Percentiles rank a stretch among this genome's conserved stretches.
Conservation (phyloP, 37 sponge, comb jelly and placozoan genomes). For the Cliona cf. orientalis region DNA sequence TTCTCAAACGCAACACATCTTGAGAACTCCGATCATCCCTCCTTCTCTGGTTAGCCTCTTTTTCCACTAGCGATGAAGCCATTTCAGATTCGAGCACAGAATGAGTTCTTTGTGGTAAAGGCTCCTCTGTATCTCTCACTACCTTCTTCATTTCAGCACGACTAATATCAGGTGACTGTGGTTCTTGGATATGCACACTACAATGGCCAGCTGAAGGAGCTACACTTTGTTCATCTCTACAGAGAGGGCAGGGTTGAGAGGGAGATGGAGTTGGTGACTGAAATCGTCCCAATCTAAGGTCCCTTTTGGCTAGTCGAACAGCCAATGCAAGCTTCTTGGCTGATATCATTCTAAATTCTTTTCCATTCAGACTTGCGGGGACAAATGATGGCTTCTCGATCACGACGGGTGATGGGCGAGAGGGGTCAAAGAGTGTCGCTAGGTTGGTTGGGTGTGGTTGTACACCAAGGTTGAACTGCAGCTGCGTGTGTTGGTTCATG, state of each 20-base stretch:
- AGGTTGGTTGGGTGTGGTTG: conserved; percentile 19
- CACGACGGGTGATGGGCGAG: conserved; percentile 60
- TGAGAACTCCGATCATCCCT: not conserved
- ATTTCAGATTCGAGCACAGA: no score
- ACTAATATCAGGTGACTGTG: no score
- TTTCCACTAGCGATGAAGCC: not conserved
- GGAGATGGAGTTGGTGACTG: not conserved
- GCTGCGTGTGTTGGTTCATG: conserved; percentile 41
- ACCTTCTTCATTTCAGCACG: not conserved
- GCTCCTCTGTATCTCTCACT: not conserved
- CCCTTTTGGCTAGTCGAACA: conserved; percentile 54
- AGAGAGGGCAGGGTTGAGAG: not conserved
- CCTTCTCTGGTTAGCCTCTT: not conserved
- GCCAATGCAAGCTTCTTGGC: conserved; percentile 62
- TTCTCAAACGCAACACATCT: conserved; percentile 19
- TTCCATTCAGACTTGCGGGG: not conserved
- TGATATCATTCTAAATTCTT: not conserved
- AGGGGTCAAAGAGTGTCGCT: conserved; percentile 36
- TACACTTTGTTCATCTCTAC: not conserved
- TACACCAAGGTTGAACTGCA: conserved; percentile 47
- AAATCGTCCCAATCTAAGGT: conserved; percentile 9
- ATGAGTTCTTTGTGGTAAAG: not conserved
- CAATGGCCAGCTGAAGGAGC: not conserved
- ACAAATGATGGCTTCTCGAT: conserved; percentile 24
- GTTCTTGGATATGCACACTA: no score